phyloP scores from a whole-genome alignment of 2,888 invertebrate genomes.

The Drosophila kambysellisi region DNA sequence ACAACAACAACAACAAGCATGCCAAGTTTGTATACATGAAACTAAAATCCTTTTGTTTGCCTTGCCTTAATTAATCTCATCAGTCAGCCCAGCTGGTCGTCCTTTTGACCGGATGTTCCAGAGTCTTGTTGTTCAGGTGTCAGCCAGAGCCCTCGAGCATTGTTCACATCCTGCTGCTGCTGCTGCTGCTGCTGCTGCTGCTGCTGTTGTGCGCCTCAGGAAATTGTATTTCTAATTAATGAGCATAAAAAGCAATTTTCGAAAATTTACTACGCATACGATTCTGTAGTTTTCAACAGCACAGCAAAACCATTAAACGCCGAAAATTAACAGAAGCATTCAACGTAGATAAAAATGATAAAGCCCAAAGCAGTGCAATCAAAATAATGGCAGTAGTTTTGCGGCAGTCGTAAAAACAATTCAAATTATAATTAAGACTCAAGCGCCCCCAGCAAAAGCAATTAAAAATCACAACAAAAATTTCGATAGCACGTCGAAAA shows the following conservation, averaged over 20 bases:
- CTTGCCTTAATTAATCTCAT: conserved; percentile 77
- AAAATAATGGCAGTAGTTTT: conserved; percentile 67
- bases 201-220: conserved; percentile 27
- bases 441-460: conserved; percentile 66
- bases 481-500: conserved; percentile 62
- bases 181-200: conserved; percentile 18
- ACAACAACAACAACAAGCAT: conserved; percentile 26
- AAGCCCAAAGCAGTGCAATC: conserved; percentile 53
- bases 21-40: conserved; percentile 55
- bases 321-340: conserved; percentile 55
- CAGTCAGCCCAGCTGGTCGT: conserved; percentile 65
- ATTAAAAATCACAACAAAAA: conserved; percentile 70
- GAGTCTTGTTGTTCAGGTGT: conserved; percentile 69
- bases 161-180: conserved; percentile 35
- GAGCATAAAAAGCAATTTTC: conserved; percentile 71
- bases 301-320: conserved; percentile 31
- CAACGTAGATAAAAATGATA: conserved; percentile 23
- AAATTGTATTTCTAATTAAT: conserved; percentile 76
- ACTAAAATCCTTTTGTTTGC: conserved; percentile 78
- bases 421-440: conserved; percentile 73
- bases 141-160: conserved; percentile 55
- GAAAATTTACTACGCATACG: conserved; percentile 58
- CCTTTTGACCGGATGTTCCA: conserved; percentile 73
- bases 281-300: conserved; percentile 53
- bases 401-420: conserved; percentile 68